Evolutionary conservation across 1,140 invertebrate genomes (phyloP).

Genomic region (Leguminivora glycinivorella): DNA sequence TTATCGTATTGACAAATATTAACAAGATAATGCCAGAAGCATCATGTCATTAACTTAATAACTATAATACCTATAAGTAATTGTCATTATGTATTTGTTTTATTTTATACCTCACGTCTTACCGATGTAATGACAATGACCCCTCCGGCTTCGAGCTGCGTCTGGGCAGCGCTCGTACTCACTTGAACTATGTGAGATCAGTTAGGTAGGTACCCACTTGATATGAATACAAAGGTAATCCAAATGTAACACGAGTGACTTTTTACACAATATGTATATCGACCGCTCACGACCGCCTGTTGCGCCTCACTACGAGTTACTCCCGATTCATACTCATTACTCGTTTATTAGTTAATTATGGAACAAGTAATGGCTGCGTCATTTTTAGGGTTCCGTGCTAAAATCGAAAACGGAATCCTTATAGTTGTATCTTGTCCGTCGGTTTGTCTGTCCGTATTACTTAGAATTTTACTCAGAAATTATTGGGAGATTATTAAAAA

Average conservation of each 20-base stretch:
- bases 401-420: too few relatives aligned
- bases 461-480: too few relatives aligned
- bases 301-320: conserved; percentile 52
- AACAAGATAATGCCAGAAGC: neutral
- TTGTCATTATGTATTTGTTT: too few relatives aligned
- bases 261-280: neutral
- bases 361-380: neutral
- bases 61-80: too few relatives aligned
- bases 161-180: conserved; percentile 38
- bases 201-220: conserved; percentile 46
- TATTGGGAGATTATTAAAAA: too few relatives aligned
- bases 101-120: conserved; percentile 30
- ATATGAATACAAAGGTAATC: conserved; percentile 36
- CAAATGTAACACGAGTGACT: neutral
- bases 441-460: too few relatives aligned
- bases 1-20: too few relatives aligned
- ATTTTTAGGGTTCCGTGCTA: too few relatives aligned
- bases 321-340: conserved; percentile 39
- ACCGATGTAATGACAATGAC: conserved; percentile 54
- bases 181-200: conserved; percentile 41
- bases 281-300: conserved; percentile 51
- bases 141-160: conserved; percentile 47
- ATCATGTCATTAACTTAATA: neutral
- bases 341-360: conserved; percentile 4
- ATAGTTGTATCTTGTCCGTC: too few relatives aligned